These are phyloP conservation scores for Sylvia atricapilla DNA, from an alignment of 2,113 vertebrate species.

Conservation along the genomic window DNA sequence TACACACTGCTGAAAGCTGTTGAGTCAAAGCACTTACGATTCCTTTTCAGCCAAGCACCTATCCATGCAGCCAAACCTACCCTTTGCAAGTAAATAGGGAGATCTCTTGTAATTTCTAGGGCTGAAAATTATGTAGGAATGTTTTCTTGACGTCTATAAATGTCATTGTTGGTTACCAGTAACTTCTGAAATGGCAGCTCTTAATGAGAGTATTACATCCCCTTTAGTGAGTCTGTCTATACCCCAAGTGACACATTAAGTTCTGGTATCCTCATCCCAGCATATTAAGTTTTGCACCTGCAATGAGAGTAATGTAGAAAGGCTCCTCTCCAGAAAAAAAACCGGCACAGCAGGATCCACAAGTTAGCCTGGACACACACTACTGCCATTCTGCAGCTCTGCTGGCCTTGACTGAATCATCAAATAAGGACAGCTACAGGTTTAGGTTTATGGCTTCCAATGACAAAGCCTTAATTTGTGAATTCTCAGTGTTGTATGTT, in stretches of 20 bases:
- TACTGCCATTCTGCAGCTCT: neutral
- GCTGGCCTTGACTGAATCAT: neutral
- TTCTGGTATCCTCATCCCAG: neutral
- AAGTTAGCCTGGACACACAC: neutral
- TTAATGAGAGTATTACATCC: neutral
- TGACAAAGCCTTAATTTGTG: neutral
- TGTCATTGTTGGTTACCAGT: neutral
- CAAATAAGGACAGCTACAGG: neutral
- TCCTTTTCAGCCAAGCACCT: neutral
- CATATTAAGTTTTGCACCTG: neutral
- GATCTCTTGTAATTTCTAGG: neutral
- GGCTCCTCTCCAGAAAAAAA: neutral
- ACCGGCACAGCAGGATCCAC: neutral
- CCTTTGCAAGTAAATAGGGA: neutral
- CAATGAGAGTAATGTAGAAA: neutral
- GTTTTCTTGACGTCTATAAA: conserved; percentile 9
- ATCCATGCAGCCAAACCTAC: neutral
- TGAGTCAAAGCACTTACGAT: neutral
- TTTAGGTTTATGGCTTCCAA: conserved; percentile 15
- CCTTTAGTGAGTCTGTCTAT: neutral
- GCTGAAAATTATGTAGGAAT: neutral
- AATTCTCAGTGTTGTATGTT: neutral
- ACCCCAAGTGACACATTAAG: neutral
- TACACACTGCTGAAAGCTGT: neutral
- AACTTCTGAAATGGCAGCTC: neutral